Conservation (phyloP, 2,113 vertebrate genomes). For the Oryzias curvinotus region DNA sequence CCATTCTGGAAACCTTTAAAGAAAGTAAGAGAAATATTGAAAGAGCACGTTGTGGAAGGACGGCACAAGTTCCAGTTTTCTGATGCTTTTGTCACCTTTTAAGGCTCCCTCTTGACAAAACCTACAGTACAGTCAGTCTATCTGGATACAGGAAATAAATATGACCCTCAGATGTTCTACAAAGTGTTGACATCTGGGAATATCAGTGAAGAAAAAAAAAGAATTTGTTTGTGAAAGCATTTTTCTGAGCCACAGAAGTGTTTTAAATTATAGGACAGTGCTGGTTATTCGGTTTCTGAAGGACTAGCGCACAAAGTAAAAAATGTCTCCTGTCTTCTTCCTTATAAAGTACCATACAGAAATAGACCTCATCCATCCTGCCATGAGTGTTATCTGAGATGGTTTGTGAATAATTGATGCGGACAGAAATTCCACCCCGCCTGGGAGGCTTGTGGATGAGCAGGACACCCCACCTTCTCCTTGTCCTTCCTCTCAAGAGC, state of each 20-base stretch:
- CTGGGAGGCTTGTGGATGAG: conserved; percentile 59
- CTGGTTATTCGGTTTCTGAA: conserved; percentile 56
- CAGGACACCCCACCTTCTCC: conserved; percentile 55
- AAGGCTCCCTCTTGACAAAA: conserved; percentile 37
- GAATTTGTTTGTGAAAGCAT: conserved; percentile 49
- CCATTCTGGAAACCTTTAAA: conserved; percentile 9
- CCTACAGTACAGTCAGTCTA: conserved; percentile 49
- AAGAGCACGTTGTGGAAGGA: conserved; percentile 21
- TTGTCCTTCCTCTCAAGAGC: conserved; percentile 43
- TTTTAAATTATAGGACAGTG: conserved; percentile 44
- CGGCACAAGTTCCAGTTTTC: conserved; percentile 12
- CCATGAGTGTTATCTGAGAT: conserved; percentile 72
- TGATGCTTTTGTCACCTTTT: conserved; percentile 55
- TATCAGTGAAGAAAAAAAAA: conserved; percentile 35
- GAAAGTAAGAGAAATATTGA: conserved; percentile 12
- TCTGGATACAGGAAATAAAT: conserved; percentile 41
- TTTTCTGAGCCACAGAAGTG: conserved; percentile 53
- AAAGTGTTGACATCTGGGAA: conserved; percentile 58
- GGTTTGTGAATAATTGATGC: conserved; percentile 75
- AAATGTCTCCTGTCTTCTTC: conserved; percentile 71
- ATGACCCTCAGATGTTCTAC: conserved; percentile 43
- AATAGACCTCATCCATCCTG: conserved; percentile 75
- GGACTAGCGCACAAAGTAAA: conserved; percentile 62
- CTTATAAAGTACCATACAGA: conserved; percentile 76
- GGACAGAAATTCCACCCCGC: conserved; percentile 72